A percentile compares a stretch with the other conserved stretches of the same genome.
These are phyloP conservation scores for Cryptosula pallasiana DNA, from an alignment of 2,888 invertebrate species.

Conservation along the genomic window DNA sequence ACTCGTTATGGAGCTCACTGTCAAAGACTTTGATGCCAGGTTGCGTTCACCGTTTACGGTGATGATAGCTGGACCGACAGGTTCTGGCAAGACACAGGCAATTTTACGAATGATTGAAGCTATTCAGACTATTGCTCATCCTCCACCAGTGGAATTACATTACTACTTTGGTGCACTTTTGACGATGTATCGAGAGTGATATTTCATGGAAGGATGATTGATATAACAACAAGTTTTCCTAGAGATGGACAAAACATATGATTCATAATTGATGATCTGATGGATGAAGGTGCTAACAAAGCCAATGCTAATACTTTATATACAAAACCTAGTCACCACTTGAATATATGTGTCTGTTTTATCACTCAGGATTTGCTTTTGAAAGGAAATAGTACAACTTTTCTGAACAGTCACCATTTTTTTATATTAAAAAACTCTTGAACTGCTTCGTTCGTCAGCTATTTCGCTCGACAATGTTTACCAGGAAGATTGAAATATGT, in stretches of 20 bases:
- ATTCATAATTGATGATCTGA: background rate
- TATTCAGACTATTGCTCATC: no score
- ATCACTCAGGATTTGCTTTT: background rate
- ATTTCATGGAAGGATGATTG: no score
- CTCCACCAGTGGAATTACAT: no score
- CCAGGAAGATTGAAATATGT: background rate
- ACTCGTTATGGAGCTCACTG: no score
- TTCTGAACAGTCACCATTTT: background rate
- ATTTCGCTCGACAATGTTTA: background rate
- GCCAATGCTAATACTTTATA: background rate
- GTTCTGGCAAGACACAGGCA: no score
- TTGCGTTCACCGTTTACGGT: no score
- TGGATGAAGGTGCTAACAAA: background rate
- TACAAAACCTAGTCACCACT: background rate
- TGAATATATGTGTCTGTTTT: slow-evolving; percentile 5
- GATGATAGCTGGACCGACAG: no score
- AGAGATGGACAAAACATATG: background rate
- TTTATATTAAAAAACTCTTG: background rate
- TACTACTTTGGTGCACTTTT: no score
- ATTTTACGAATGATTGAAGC: no score
- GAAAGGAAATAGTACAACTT: background rate
- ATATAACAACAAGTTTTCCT: no score
- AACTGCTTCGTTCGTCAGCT: background rate
- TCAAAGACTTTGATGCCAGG: no score
- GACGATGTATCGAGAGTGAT: no score